phyloP scores from a whole-genome alignment of 2,797 vertebrate genomes.

The Enteromius afrohamiltoni region DNA sequence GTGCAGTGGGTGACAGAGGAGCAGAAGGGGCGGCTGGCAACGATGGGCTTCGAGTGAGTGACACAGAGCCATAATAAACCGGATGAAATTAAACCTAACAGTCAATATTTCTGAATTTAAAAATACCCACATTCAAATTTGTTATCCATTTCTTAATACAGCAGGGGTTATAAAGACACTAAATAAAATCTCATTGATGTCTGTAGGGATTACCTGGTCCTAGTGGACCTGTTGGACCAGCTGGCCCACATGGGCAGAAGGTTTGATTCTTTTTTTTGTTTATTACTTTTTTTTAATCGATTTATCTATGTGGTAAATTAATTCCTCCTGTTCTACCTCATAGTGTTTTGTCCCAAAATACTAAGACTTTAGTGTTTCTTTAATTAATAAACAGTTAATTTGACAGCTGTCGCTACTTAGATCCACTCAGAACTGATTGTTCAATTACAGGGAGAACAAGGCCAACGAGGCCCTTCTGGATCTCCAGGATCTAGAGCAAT shows the following conservation, averaged over 20 bases:
- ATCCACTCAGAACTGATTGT: conserved; percentile 25
- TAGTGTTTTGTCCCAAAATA: neutral
- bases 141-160: neutral
- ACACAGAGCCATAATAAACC: neutral
- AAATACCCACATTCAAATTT: neutral
- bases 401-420: neutral
- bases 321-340: neutral
- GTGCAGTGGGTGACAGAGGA: conserved; percentile 86
- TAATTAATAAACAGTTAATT: neutral
- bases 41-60: conserved; percentile 92
- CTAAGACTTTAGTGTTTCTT: conserved; percentile 4
- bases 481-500: conserved; percentile 90
- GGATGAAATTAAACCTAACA: neutral
- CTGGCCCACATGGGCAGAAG: conserved; percentile 58
- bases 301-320: conserved; percentile 18
- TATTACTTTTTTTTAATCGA: neutral
- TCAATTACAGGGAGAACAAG: conserved; percentile 88
- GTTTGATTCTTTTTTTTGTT: neutral
- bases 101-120: neutral
- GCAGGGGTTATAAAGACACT: neutral
- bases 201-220: conserved; percentile 78
- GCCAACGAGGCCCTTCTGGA: conserved; percentile 87
- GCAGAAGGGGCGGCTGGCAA: conserved; percentile 91
- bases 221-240: conserved; percentile 55
- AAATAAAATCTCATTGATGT: neutral